Percentiles rank a stretch among this genome's conserved stretches.
Conservation (phyloP, 2,797 vertebrate genomes). For the Allobates femoralis region DNA sequence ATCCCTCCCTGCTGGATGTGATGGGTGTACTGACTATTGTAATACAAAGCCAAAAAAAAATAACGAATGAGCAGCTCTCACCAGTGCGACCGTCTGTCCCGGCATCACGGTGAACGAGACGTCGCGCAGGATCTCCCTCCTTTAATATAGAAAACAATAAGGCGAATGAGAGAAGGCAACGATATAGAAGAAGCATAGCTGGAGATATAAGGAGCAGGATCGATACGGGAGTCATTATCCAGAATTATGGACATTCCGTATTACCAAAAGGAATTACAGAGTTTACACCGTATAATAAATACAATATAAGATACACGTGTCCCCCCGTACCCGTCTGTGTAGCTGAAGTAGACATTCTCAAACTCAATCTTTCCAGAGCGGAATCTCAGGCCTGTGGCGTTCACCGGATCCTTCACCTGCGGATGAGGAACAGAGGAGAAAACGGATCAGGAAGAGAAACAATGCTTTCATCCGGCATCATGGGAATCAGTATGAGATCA, state of each 20-base stretch:
- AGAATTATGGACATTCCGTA: no score
- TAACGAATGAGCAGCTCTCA: conserved; percentile 73
- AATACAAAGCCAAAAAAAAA: not conserved
- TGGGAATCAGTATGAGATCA: not conserved
- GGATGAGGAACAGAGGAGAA: rapidly evolving
- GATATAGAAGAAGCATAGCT: no score
- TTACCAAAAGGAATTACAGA: not conserved
- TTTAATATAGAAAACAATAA: conserved; percentile 64
- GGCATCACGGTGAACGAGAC: conserved; percentile 92
- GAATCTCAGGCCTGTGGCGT: conserved; percentile 80
- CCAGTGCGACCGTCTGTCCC: conserved; percentile 91
- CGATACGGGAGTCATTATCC: no score
- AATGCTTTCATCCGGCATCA: not conserved
- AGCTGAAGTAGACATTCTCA: conserved; percentile 92
- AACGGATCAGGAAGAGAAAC: not conserved
- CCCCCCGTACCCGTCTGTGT: conserved; percentile 79
- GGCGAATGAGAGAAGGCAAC: no score
- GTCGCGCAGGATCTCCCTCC: conserved; percentile 88
- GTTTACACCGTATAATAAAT: not conserved
- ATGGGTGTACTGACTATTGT: no score
- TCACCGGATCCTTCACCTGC: conserved; percentile 88
- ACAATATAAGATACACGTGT: not conserved
- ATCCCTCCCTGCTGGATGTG: no score
- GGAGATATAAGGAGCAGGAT: no score
- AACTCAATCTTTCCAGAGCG: conserved; percentile 87